phyloP scores from a whole-genome alignment of 2,888 invertebrate species.

The Orgyia antiqua region DNA sequence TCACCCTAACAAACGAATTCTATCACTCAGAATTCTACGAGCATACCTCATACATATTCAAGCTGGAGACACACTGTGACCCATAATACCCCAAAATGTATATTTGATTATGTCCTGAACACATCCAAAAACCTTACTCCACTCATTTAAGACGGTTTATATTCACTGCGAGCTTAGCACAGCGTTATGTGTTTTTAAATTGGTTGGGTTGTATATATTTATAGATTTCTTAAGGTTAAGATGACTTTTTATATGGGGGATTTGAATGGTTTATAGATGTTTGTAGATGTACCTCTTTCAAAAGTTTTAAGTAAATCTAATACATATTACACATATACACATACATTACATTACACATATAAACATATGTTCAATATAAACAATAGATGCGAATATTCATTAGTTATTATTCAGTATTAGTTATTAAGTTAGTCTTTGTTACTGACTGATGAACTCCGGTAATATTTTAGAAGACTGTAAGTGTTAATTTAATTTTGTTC shows the following conservation, averaged over 20 bases:
- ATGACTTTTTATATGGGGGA: conserved; percentile 13
- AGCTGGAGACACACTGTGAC: conserved; percentile 30
- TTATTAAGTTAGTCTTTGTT: no score
- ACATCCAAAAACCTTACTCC: conserved; percentile 11
- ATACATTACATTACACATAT: no score
- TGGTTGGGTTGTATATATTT: conserved; percentile 24
- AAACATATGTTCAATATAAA: no score
- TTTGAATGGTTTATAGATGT: conserved; percentile 1
- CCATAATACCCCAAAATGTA: conserved; percentile 64
- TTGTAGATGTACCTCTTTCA: no score
- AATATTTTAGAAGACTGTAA: no score
- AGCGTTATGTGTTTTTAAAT: conserved; percentile 32
- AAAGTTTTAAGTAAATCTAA: no score
- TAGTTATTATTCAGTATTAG: no score
- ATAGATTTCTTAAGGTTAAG: conserved; percentile 33
- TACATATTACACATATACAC: no score
- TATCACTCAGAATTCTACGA: conserved; percentile 5
- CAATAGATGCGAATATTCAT: no score
- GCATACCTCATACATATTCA: conserved; percentile 50
- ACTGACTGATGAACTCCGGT: no score
- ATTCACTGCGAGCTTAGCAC: conserved; percentile 37
- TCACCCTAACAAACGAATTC: conserved; percentile 8
- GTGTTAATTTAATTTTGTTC: no score
- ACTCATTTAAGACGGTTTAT: conserved; percentile 38
- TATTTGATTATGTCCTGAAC: conserved; percentile 63